Conservation (phyloP, 1,140 invertebrate species). For the Heliothis subflexa region DNA sequence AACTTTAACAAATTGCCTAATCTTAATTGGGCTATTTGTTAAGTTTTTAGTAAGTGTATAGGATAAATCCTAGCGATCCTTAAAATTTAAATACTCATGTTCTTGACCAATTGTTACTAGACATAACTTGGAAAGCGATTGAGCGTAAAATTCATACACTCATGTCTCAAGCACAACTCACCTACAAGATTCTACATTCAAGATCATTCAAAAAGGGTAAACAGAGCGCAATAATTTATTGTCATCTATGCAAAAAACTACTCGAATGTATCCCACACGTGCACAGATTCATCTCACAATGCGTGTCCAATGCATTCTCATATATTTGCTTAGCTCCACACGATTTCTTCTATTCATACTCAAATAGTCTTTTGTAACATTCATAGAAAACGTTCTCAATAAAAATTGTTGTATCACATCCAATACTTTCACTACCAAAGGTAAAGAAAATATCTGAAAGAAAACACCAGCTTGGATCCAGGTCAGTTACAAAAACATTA, state of each 20-base stretch:
- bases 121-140: background rate
- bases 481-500: too few species aligned
- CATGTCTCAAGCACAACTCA: constrained; percentile 24
- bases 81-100: background rate
- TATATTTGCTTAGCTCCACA: constrained; percentile 69
- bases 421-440: constrained; percentile 16
- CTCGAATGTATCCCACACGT: constrained; percentile 63
- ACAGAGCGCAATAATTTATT: constrained; percentile 68
- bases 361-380: background rate
- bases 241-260: constrained; percentile 53
- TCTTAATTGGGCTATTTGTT: too few species aligned
- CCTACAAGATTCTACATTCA: constrained; percentile 27
- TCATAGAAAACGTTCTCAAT: constrained; percentile 5
- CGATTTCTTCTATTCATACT: constrained; percentile 35
- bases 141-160: constrained; percentile 30
- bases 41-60: too few species aligned
- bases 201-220: constrained; percentile 57
- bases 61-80: too few species aligned
- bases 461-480: too few species aligned
- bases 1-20: too few species aligned
- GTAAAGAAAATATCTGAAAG: too few species aligned
- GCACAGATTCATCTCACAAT: constrained; percentile 63
- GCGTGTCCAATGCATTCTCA: constrained; percentile 69
- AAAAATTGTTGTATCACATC: constrained; percentile 18
- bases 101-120: background rate